Conservation (phyloP, 2,113 vertebrate genomes). For the Planiliza haematocheilus region DNA sequence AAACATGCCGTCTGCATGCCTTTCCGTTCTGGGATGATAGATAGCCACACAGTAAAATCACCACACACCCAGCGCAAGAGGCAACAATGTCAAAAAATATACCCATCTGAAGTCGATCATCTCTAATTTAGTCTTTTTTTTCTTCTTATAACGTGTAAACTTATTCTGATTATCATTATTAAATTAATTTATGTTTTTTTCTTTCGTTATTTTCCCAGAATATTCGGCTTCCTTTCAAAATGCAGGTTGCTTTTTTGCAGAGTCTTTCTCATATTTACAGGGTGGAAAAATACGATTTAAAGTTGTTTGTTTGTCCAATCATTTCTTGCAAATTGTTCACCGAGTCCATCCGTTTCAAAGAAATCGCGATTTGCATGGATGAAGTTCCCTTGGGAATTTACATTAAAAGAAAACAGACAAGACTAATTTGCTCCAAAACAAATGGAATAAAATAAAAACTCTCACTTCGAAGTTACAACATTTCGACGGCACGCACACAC, state of each 20-base stretch:
- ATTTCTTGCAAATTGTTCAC: too few relatives aligned
- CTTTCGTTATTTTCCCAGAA: background rate
- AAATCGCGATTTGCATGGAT: background rate
- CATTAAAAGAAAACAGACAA: background rate
- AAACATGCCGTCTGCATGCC: slow-evolving; percentile 94
- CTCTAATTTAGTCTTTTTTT: too few relatives aligned
- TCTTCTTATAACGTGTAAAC: background rate
- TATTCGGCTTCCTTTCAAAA: background rate
- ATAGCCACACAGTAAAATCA: slow-evolving; percentile 79
- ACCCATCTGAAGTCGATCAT: background rate
- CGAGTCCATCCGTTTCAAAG: too few relatives aligned
- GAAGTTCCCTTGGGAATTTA: background rate
- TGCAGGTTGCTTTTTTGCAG: too few relatives aligned
- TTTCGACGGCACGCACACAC: slow-evolving; percentile 59
- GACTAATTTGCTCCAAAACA: slow-evolving; percentile 15
- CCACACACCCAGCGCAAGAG: slow-evolving; percentile 70
- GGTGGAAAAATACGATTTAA: too few relatives aligned
- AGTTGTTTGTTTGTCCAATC: too few relatives aligned
- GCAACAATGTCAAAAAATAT: slow-evolving; percentile 49
- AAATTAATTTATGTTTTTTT: background rate
- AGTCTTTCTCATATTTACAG: too few relatives aligned
- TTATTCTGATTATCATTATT: too few relatives aligned
- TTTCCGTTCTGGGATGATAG: slow-evolving; percentile 84
- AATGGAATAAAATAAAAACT: slow-evolving; percentile 1
- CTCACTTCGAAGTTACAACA: slow-evolving; percentile 35